Percentiles rank a stretch among this genome's conserved stretches.
These are phyloP conservation scores for Pholis gunnellus DNA, from an alignment of 2,113 vertebrate genomes.

Conservation along the genomic window DNA sequence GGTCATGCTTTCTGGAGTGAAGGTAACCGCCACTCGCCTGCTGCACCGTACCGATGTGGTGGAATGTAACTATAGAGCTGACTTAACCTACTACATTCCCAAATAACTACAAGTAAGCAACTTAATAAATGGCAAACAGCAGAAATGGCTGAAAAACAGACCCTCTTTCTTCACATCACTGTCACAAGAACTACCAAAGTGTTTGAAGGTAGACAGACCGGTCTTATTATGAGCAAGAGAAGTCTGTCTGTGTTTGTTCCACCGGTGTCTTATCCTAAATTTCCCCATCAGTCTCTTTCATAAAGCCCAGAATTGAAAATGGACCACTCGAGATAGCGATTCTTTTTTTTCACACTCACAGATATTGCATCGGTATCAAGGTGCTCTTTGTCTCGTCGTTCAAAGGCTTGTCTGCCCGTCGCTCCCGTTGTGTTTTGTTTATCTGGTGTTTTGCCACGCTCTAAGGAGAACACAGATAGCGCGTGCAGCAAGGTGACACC, in stretches of 20 bases:
- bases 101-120: background rate
- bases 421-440: conserved; percentile 22
- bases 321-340: conserved; percentile 59
- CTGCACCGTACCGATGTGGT: background rate
- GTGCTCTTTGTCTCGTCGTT: conserved; percentile 53
- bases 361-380: conserved; percentile 63
- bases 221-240: background rate
- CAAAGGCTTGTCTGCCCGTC: conserved; percentile 33
- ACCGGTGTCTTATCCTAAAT: conserved; percentile 40
- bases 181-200: background rate
- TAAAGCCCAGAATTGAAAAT: conserved; percentile 45
- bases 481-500: conserved; percentile 36
- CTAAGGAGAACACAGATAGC: conserved; percentile 44
- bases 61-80: background rate
- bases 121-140: background rate
- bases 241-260: conserved; percentile 28
- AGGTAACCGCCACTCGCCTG: conserved; percentile 82
- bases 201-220: background rate
- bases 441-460: conserved; percentile 25
- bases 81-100: background rate
- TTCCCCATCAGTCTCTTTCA: conserved; percentile 61
- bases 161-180: background rate
- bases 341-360: conserved; percentile 56
- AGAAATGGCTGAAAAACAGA: background rate
- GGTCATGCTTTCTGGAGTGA: conserved; percentile 97